Base-by-base conservation (phyloP, 2,888 invertebrate genomes). In the Lasioglossum malachurum region DNA sequence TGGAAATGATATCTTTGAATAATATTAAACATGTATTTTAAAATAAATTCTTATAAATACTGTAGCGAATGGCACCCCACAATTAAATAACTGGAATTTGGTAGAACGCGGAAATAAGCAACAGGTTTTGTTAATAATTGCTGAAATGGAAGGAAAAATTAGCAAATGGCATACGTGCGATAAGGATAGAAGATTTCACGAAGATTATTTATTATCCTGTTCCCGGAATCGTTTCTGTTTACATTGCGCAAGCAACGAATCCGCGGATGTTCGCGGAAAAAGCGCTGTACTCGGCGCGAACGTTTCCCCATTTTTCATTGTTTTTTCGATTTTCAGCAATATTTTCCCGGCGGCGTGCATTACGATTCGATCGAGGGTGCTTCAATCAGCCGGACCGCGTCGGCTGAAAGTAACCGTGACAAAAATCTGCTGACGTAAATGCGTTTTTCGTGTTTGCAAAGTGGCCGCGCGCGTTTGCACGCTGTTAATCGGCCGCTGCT, bases 391-490 rank as follows among this genome's bases (percentile, higher is more conserved):
- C 3, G 23, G 35, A 1, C 19, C 38, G 38, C 44, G 41, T 23
- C 7, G 38, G 31, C 31, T 23, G n/a, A 69, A 69, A 44, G 46
- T 19, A 80, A 60, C 67, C n/a, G 67, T 31, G 53, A 60, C 23
- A 19, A 46, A 69, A 75, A 44, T 53, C 19, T 16, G 57, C 16
- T 12, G 60, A 19, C 38, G 75, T 53, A 75, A 79, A 83, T 78
- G 60, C 74, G 53, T 75, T 82, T 82, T 75, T 75, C 69, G 31
- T 78, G 35, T 84, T 74, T 75, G 46, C 46, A 38, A 74, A 76
- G 23, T 73, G 41, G n/a, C 49, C 57, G 57, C n/a, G 53, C 35
- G 23, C 67, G 67, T 69, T 67, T 73, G n/a, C 27, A 12, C 60
- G 72, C 57, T 77, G 76, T 44, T 73, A 80, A 76, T 76, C 79